Base-by-base conservation (phyloP, 2,888 invertebrate genomes). In the Heliconius sara region DNA sequence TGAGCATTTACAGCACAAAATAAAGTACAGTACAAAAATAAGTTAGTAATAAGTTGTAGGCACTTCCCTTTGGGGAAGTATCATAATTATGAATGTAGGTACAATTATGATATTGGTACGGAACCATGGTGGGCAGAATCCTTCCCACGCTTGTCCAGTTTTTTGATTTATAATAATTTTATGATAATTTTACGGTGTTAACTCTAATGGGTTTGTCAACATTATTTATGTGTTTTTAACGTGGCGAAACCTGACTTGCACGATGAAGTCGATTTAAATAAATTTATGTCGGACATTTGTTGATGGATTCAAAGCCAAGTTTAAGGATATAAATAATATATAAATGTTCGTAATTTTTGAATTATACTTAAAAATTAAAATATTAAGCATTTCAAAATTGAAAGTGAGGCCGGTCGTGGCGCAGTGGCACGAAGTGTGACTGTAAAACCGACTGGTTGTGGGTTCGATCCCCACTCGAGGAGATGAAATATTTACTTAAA, bases 151-250 rank as follows among this genome's bases (percentile, higher is more conserved):
- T 60, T 60, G 60, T 12, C 1, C n/a, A n/a, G 3, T 70, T 19
- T 47, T 13, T 70, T 43, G 70, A 68, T 43, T 43, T 43, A 68
- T 70, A 43, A 43, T 16, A 70, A 43, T 70, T 73, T 57, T 73
- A 73, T 73, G 72, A 73, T 73, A 73, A 73, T 73, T 73, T 73
- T 2, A 60, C 73, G 34, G 72, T n/a, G 12, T 72, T 57, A 72
- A 27, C 73, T 57, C 25, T 73, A 73, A 73, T 73, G 34, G 60
- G 60, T 34, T 60, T 73, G 73, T 73, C 73, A 30, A 57, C 57
- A 34, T 57, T 73, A 73, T 73, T 73, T 73, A 73, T 73, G 73
- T 12, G 34, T 60, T 60, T 60, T 34, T 27, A 73, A 72, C 39
- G 43, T 72, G 52, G 72, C 47, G 27, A 57, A 57, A 73, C 73